Evolutionary conservation across 1,140 invertebrate genomes (phyloP), one percentile per base, ranked within the genome.

Genomic region (Anadara kagoshimensis): DNA sequence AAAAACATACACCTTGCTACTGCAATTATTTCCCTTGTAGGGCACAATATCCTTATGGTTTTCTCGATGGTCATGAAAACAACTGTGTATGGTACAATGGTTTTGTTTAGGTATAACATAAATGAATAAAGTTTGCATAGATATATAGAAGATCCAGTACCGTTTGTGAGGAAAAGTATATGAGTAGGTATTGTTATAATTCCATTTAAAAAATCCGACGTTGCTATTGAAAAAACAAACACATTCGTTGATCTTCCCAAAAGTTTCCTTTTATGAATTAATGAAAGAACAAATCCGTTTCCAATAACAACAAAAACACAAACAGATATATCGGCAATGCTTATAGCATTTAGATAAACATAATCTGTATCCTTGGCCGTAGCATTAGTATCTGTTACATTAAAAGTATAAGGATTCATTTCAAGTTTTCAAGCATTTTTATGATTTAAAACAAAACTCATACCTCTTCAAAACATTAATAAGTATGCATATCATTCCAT

Each of bases 241-340:
- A 83, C 82, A 61, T 83, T 83, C 18, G 83, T 84, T 49, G 81
- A 81, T 64, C 80, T 76, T 41, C 83, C 83, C 18, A 84, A 67
- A 45, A 84, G 73, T 53, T 81, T 80, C 22, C 81, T 69, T 53
- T 56, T 58, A 18, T 64, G 67, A 43, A 75, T 75, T 44, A 75
- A 64, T 20, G 57, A 45, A 22, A 75, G 51, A 14, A 75, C 58
- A 45, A 70, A 75, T 20, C 62, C 62, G 53, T 75, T 75, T 26
- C 68, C 73, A 14, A 75, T 22, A 7, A 70, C 24, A 7, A 75
- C 16, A 5, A 70, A 54, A 41, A 70, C 56, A 51, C 67, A 43
- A 14, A 47, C 61, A 4, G 61, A 26, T 3, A 44, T 44, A 18
- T 75, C 73, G 11, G 66, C 3, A 26, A 75, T 59, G 5, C 70